Conservation (phyloP, 2,113 vertebrate species). For the Maylandia zebra region DNA sequence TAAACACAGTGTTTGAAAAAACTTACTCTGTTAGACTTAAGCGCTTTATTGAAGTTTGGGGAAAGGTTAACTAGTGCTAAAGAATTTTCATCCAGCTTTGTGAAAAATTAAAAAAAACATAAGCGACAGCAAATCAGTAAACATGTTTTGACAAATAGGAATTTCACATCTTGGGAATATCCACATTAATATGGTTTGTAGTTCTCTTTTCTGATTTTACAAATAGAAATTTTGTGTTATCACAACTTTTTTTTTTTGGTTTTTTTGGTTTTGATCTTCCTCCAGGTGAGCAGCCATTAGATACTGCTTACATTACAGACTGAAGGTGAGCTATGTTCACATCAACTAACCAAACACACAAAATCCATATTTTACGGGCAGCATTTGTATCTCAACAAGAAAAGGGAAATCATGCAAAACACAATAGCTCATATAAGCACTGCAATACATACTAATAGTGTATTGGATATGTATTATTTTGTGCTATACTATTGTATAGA, state of each 20-base stretch:
- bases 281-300: background rate
- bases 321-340: background rate
- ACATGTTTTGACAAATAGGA: background rate
- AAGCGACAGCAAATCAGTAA: background rate
- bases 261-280: accelerated
- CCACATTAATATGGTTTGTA: background rate
- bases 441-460: background rate
- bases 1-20: background rate
- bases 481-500: background rate
- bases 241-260: accelerated
- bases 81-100: background rate
- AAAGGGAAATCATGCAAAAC: accelerated
- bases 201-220: background rate
- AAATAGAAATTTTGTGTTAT: background rate
- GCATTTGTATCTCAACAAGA: background rate
- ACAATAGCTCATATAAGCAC: background rate
- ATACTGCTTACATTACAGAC: background rate
- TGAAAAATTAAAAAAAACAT: accelerated
- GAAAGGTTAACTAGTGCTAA: background rate
- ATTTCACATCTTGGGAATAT: background rate
- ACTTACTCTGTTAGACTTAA: accelerated
- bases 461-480: background rate
- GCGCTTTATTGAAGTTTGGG: accelerated
- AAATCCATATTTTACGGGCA: background rate
- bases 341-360: background rate